Evolutionary conservation across 2,113 vertebrate species (phyloP), one percentile per base, ranked within the genome.

Genomic region (Nanorana parkeri): DNA sequence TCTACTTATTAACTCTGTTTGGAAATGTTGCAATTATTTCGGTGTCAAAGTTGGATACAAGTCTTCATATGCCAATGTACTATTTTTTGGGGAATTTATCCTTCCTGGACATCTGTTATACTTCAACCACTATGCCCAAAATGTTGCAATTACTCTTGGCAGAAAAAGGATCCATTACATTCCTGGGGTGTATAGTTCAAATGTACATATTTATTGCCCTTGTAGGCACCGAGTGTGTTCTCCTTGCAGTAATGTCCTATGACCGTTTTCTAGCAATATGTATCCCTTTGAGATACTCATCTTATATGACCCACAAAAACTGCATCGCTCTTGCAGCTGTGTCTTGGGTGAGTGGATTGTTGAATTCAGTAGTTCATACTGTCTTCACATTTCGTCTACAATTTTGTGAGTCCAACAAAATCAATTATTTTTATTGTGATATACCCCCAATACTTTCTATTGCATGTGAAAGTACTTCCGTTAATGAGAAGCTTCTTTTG

Each of bases 391-490:
- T 78, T 20, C 64, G 24, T 8, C 36, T 78, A 7, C 13, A 58
- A 6, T 79, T 79, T 20, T 79, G 77, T 79, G 23, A 28, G 15
- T 41, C 54, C 4, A 79, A 58, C 7, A 67, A 60, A 16, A 68
- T 79, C 10, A 68, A 79, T 60, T 68, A 79, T 17, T 79, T 79
- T 68, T 68, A 41, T 68, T 79, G 77, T 79, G 77, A 79, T 19
- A 58, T 68, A 20, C 65, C 77, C 19, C 77, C 77, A 65, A 21
- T 79, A 4, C 26, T 79, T 21, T 60, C 65, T 19, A 24, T 79
- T 7, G 58, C 77, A 17, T 79, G 77, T 47, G 65, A 68, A 11
- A 24, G 68, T 68, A 68, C 77, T 17, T 68, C n/a, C 23, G 4
- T 68, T 17, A 78, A 78, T 68, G 64, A 78, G 36, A 13, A 56